Evolutionary conservation across 2,113 vertebrate genomes (phyloP), one percentile per base, ranked within the genome.

Genomic region (Cavia porcellus): DNA sequence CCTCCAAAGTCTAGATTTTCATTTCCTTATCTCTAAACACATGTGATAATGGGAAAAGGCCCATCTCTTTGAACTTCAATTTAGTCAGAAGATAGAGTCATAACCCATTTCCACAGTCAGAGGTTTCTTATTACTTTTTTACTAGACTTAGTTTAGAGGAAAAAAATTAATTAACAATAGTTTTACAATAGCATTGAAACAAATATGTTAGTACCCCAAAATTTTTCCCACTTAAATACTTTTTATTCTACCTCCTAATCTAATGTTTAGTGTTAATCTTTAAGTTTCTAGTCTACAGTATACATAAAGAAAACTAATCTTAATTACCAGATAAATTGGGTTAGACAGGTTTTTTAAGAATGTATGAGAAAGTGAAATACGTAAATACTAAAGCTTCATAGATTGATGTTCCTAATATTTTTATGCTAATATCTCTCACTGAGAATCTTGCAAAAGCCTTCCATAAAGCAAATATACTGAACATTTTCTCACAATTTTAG

Each of bases 31-130:
- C 92, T 96, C 28, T 38, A 75, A 68, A 47, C 42, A 77, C 42
- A 30, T 8, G 24, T 47, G 74, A 77, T 47, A 77, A 30, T 15
- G 3, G 9, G 8, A 2, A 9, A 38, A 35, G 47, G 5, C 7
- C 11, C 74, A 47, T 64, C 52, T 15, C 80, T 94, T 97, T 97
- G 90, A 92, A 95, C 45, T 96, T 90, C 24, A 77, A 30, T 82
- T 90, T 77, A 64, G 38, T 55, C n/a, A 93, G 61, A 77, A 90
- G 82, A 93, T 81, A 74, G 0, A 61, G 38, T 85, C 52, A 80
- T 81, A 79, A 55, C 68, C 75, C 77, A 45, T 86, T 93, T 82
- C 35, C 38, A 57, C 50, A 83, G 66, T 72, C n/a, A 84, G 42
- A 89, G 45, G 9, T 81, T 95, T 94, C 79, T 28, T 90, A n/a